Base-by-base conservation (phyloP, 2,888 invertebrate species). In the Gerosis bhagava region DNA sequence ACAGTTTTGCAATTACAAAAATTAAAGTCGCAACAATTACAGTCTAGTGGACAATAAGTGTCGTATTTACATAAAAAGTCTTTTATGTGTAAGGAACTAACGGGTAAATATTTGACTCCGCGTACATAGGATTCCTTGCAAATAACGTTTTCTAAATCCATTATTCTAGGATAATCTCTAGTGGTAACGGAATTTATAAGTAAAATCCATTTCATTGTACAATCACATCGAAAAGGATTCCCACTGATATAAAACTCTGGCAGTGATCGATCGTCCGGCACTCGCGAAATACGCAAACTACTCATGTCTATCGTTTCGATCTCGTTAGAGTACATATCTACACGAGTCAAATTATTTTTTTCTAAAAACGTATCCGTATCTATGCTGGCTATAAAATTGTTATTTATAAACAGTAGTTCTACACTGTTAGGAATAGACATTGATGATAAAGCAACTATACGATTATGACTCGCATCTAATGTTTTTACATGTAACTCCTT, bases 1-100 rank as follows among this genome's bases (percentile, higher is more conserved):
- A 95, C 95, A 93, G 96, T 95, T 88, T 97, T 97, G 82, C 98
- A 98, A 80, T 97, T 96, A 83, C 98, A 98, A 52, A 95, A 95
- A 77, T 96, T 97, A 78, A 96, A 97, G 75, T 97, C 97, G 82
- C 98, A 98, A 83, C 98, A 98, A 70, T 96, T 95, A 75, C 98
- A 98, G 29, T 95, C 90, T 21, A 96, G 94, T 64, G 97, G 97
- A 77, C 98, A 98, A 73, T 97, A 95, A 21, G 93, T 93, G 63
- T 96, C 95, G 82, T 97, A 98, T 62, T 93, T 94, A 78, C 97
- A 98, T 56, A 98, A 91, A 79, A 97, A 97, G 73, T 97, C 96
- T 63, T 95, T 93, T 31, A 94, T 91, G 52, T 93, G 92, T 1
- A 96, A 92, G 28, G 93, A 91, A 51, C 93, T 92, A 48, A 97